Percentiles rank a stretch among this genome's conserved stretches.
These are phyloP conservation scores for Chrysogorgia sp. DNA, from an alignment of 92 coral and sea anemone species.

Conservation along the genomic window DNA sequence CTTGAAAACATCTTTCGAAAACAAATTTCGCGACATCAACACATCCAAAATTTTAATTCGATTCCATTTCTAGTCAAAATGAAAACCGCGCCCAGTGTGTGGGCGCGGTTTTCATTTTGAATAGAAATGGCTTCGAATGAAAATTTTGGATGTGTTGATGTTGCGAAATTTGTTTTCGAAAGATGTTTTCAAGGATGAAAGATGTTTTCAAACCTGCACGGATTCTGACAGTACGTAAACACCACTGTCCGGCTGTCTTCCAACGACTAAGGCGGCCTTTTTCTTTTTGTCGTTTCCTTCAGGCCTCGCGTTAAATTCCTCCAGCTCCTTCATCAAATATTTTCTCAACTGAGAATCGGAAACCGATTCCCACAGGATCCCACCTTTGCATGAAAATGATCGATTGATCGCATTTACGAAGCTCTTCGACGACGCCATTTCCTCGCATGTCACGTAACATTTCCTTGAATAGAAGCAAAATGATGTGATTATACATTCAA, in stretches of 20 bases:
- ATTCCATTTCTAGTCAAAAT: too few relatives aligned
- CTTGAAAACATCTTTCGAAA: too few relatives aligned
- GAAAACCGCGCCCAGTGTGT: too few relatives aligned
- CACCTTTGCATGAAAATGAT: conserved; percentile 27
- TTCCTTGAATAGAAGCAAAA: conserved; percentile 10
- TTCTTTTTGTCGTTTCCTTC: neutral
- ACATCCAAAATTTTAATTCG: too few relatives aligned
- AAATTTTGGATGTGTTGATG: too few relatives aligned
- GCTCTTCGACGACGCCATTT: conserved; percentile 5
- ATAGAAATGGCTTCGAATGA: too few relatives aligned
- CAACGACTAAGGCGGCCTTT: conserved; percentile 38
- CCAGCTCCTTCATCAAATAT: conserved; percentile 26
- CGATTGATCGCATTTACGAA: conserved; percentile 27
- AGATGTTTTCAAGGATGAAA: too few relatives aligned
- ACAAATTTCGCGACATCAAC: too few relatives aligned
- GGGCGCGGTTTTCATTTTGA: too few relatives aligned
- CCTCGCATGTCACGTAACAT: conserved; percentile 39
- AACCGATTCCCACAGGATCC: conserved; percentile 36
- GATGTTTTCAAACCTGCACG: conserved; percentile 18
- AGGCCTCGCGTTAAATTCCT: neutral
- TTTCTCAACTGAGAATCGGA: conserved; percentile 18
- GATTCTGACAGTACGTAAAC: conserved; percentile 27
- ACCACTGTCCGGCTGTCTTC: conserved; percentile 30
- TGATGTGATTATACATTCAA: too few relatives aligned
- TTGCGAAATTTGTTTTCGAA: too few relatives aligned